Base-by-base conservation (phyloP, 2,797 vertebrate genomes). In the Eulemur rubriventer region DNA sequence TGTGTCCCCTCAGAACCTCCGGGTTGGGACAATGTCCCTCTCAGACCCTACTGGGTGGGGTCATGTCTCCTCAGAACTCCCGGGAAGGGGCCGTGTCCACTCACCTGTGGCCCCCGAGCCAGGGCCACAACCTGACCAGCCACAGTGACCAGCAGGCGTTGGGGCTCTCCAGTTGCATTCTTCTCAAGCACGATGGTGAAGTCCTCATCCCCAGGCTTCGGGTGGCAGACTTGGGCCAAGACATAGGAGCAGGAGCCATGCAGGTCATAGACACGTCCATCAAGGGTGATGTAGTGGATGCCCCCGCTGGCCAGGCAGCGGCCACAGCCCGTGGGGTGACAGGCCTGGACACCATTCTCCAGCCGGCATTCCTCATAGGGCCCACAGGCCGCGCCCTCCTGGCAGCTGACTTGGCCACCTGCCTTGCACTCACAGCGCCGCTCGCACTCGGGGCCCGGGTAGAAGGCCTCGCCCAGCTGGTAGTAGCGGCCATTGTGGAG, bases 191-290 rank as follows among this genome's bases (percentile, higher is more conserved):
- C 46, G 0, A 98, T 94, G 50, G 90, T 33, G 17, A 98, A 98
- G 43, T 96, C 85, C 63, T 97, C 89, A 0, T 95, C 96, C 16
- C 48, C 88, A 48, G 95, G 75, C 65, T 96, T 59, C 0, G 96
- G 96, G 9, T 8, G 35, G 50, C 99, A 99, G 63, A 99, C 97
- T 67, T 97, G 97, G 61, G 98, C 98, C 87, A 99, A 96, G 18
- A 98, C 94, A 30, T 99, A 99, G 88, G 98, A 97, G 81, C 99
- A 99, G 22, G 98, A 97, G 30, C 99, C 99, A 43, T 99, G 98
- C 95, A 99, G 98, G 83, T 99, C 99, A 92, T 99, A 99, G 82
- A 95, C 98, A 9, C 38, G 88, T 2, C 99, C 99, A 48, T 99
- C 99, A 35, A 99, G 99, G 59, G 99, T 98, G 78, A 97, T 96